Base-by-base conservation (phyloP, 2,113 vertebrate genomes). In the Piaya cayana region DNA sequence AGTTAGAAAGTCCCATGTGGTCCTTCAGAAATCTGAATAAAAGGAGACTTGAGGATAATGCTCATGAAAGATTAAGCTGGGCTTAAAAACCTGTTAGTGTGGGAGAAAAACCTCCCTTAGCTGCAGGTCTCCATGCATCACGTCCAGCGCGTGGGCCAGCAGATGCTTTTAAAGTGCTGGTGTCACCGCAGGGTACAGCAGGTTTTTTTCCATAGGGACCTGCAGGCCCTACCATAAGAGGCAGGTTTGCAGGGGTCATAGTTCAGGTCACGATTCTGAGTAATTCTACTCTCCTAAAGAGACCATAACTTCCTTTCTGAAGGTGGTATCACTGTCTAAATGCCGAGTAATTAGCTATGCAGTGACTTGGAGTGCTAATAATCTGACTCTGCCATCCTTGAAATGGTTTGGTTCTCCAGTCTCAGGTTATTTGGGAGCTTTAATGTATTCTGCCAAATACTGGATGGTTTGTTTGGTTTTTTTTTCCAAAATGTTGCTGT, bases 81-180 rank as follows among this genome's bases (percentile, higher is more conserved):
- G 25, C 56, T 75, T 67, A 79, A 69, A 72, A 95, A 92, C 34
- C 58, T 92, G 45, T 63, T 91, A 42, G 56, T 10, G 78, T 78
- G 78, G 74, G 82, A 82, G 42, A 45, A 89, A 87, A 81, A 5
- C 4, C 13, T 78, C 45, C 36, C 45, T 55, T 23, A 49, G 72
- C 55, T 0, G 2, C 43, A 6, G 7, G 9, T 75, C 69, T 67
- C 45, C 6, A 3, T 21, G 29, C 0, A 0, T 91, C 84, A 50
- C 1, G 0, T 71, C 71, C 80, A 42, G 58, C 0, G 1, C 0
- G 0, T n/a, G 49, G 34, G 32, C 29, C 36, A 27, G 65, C 36
- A 14, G 56, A 12, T 43, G 12, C 43, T 77, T 68, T 23, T 50
- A 43, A 42, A 67, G 84, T 30, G 1, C 39, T 58, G 82, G 36